A percentile compares a stretch with the other conserved stretches of the same genome.
Evolutionary conservation across 2,113 vertebrate genomes (phyloP).

Genomic region (Equus przewalskii): DNA sequence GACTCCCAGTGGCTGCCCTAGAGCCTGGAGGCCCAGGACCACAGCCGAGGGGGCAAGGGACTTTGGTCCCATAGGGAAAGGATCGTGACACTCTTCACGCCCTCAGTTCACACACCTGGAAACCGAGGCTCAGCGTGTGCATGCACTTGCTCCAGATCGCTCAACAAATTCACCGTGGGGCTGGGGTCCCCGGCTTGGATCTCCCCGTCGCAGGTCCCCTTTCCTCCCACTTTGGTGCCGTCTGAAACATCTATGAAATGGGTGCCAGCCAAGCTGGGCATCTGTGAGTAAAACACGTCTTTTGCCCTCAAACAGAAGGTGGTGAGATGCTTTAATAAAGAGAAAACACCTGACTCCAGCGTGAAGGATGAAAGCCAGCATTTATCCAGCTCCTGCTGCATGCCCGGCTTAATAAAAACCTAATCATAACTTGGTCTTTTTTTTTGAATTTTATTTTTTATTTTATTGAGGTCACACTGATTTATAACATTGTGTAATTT

Average conservation of each 20-base stretch:
- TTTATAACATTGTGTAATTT: too few species aligned
- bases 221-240: background rate
- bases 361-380: background rate
- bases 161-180: too few species aligned
- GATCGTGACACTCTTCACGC: too few species aligned
- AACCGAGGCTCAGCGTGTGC: background rate
- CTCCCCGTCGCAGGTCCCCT: background rate
- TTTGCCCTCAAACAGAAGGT: background rate
- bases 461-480: too few species aligned
- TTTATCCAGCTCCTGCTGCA: background rate
- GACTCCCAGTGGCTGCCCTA: background rate
- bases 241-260: background rate
- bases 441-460: too few species aligned
- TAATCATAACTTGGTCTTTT: background rate
- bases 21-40: background rate
- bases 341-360: too few species aligned
- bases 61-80: too few species aligned
- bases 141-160: background rate
- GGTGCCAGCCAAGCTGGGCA: background rate
- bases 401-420: background rate
- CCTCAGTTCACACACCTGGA: background rate
- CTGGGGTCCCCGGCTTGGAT: background rate
- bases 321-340: background rate
- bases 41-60: too few species aligned
- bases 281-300: background rate